Base-by-base conservation (phyloP, 2,113 vertebrate genomes). In the Xerus inauris region DNA sequence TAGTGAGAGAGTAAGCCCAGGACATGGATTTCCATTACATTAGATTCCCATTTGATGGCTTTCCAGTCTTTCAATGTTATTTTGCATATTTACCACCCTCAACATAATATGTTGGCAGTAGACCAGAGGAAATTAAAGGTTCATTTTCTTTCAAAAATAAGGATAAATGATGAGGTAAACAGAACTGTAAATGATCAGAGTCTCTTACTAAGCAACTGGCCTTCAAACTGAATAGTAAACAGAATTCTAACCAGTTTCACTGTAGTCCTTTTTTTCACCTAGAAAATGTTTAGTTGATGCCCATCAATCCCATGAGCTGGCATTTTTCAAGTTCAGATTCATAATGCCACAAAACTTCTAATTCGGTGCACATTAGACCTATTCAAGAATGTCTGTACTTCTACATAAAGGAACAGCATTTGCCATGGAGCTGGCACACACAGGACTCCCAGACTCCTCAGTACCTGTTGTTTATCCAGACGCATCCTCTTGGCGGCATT, bases 401-500 rank as follows among this genome's bases (percentile, higher is more conserved):
- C 90, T 95, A 64, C 64, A 79, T 24, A 89, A 91, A 59, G 65
- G 26, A 38, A 71, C 3, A 8, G 1, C 20, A 40, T 79, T 40
- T 91, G 76, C 72, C 65, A 8, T 45, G 3, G 5, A 14, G 17
- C 10, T 19, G 49, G 92, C 30, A 89, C 51, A 69, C 87, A 47
- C 81, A 0, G 90, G 89, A 94, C 90, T 32, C 94, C 92, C 87
- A 72, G 88, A 30, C 12, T 93, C 94, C 97, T 96, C 83, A 62
- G 97, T 99, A 99, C 99, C 99, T 99, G 99, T 87, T 98, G 98
- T 98, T 98, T 98, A 88, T 99, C 99, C 98, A 99, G 98, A 9
- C 99, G 99, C 99, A 99, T 99, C 97, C 99, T 98, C 98, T 99
- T 99, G 89, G 99, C 99, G 20, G 99, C 99, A 98, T 99, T 99